Evolutionary conservation across 2,113 vertebrate species (phyloP).

Genomic region (Clinocottus analis): DNA sequence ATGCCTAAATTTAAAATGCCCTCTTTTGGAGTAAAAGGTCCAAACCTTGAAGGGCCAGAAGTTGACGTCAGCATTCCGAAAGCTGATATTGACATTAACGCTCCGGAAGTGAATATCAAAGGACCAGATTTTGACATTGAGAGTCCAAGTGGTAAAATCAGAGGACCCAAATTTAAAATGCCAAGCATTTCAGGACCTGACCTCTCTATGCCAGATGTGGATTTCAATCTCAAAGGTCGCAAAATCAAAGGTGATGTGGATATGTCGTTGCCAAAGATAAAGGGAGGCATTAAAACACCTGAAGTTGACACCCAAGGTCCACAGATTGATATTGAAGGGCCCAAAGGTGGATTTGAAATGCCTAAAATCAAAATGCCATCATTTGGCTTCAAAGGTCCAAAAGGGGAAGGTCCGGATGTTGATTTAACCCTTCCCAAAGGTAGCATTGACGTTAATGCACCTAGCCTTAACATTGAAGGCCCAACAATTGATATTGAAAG

Average conservation of each 20-base stretch:
- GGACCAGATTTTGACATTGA: conserved; percentile 57
- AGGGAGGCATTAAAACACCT: conserved; percentile 19
- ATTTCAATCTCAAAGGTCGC: conserved; percentile 22
- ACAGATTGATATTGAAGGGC: not conserved
- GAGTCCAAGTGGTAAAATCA: conserved; percentile 63
- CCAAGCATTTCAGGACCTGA: conserved; percentile 26
- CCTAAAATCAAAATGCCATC: conserved; percentile 37
- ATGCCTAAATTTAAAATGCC: conserved; percentile 42
- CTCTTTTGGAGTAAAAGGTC: not conserved
- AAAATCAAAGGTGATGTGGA: conserved; percentile 40
- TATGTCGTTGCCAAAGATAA: conserved; percentile 32
- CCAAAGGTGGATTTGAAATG: conserved; percentile 14
- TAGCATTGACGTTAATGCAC: not conserved
- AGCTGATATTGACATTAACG: conserved; percentile 20
- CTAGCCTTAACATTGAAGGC: not conserved
- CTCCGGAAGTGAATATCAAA: conserved; percentile 29
- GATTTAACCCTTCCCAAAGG: conserved; percentile 9
- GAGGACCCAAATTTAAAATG: conserved; percentile 47
- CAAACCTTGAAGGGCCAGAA: conserved; percentile 25
- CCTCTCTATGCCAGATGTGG: conserved; percentile 37
- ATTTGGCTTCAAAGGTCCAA: conserved; percentile 1
- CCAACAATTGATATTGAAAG: conserved; percentile 8
- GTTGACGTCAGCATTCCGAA: conserved; percentile 25
- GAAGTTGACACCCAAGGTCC: conserved; percentile 5
- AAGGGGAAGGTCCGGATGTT: conserved; percentile 1